Evolutionary conservation across 2,888 invertebrate species (phyloP).

Genomic region (Apoda limacodes): DNA sequence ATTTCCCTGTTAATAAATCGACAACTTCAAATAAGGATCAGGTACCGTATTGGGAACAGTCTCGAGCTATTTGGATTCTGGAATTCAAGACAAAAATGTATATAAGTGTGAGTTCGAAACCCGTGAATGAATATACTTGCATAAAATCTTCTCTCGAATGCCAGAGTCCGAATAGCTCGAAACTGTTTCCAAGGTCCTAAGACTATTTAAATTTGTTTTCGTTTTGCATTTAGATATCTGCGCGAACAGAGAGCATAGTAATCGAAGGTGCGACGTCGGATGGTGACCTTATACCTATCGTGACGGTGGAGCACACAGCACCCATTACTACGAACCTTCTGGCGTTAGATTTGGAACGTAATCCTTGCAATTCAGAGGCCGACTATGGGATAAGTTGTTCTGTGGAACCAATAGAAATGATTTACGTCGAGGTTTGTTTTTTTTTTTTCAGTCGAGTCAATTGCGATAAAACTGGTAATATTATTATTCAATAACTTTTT

Average conservation of each 20-base stretch:
- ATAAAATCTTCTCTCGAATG: too few relatives aligned
- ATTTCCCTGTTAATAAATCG: too few relatives aligned
- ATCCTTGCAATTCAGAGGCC: slow-evolving; percentile 73
- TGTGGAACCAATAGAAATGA: slow-evolving; percentile 80
- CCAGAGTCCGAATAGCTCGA: too few relatives aligned
- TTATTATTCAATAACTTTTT: background rate
- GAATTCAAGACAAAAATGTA: too few relatives aligned
- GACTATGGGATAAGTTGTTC: slow-evolving; percentile 76
- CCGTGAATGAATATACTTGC: too few relatives aligned
- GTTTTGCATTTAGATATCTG: slow-evolving; percentile 36
- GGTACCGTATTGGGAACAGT: too few relatives aligned
- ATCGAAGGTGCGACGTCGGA: slow-evolving; percentile 80
- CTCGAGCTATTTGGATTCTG: too few relatives aligned
- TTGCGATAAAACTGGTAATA: background rate
- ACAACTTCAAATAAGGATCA: too few relatives aligned
- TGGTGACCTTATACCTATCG: slow-evolving; percentile 77
- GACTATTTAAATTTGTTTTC: too few relatives aligned
- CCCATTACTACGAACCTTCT: slow-evolving; percentile 78
- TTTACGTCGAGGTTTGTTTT: slow-evolving; percentile 78
- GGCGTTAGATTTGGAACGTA: slow-evolving; percentile 79
- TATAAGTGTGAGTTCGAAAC: too few relatives aligned
- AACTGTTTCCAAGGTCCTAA: too few relatives aligned
- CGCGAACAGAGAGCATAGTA: slow-evolving; percentile 79
- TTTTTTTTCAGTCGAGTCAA: too few relatives aligned
- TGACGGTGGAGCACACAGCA: slow-evolving; percentile 57